Conservation (phyloP, 2,113 vertebrate species). For the Bathybates hornii region DNA sequence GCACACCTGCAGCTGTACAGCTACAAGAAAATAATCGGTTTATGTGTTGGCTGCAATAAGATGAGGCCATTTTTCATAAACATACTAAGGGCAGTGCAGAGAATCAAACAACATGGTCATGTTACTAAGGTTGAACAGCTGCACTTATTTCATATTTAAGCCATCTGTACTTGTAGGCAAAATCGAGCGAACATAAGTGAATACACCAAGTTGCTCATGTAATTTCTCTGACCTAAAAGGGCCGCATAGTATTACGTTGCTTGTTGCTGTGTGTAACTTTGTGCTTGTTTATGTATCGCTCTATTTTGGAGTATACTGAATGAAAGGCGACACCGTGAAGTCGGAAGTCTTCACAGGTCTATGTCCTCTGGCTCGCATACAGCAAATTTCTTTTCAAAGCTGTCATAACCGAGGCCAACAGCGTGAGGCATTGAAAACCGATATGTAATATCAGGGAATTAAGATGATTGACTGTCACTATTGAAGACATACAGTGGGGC, state of each 20-base stretch:
- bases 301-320: neutral
- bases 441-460: neutral
- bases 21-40: slow-evolving; percentile 26
- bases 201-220: neutral
- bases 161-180: neutral
- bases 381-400: slow-evolving; percentile 12
- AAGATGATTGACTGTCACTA: neutral
- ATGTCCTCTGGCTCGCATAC: neutral
- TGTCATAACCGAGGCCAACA: neutral
- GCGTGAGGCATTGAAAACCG: neutral
- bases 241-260: neutral
- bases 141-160: neutral
- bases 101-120: neutral
- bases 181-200: neutral
- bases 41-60: neutral
- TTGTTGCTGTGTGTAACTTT: neutral
- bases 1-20: neutral
- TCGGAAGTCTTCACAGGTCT: slow-evolving; percentile 19
- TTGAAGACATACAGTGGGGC: too few relatives aligned
- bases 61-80: neutral
- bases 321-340: slow-evolving; percentile 26
- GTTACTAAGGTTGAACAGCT: neutral
- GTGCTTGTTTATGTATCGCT: neutral
- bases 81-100: neutral
- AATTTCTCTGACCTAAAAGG: neutral